phyloP scores from a whole-genome alignment of 2,888 invertebrate species.

The Hemithea aestivaria region DNA sequence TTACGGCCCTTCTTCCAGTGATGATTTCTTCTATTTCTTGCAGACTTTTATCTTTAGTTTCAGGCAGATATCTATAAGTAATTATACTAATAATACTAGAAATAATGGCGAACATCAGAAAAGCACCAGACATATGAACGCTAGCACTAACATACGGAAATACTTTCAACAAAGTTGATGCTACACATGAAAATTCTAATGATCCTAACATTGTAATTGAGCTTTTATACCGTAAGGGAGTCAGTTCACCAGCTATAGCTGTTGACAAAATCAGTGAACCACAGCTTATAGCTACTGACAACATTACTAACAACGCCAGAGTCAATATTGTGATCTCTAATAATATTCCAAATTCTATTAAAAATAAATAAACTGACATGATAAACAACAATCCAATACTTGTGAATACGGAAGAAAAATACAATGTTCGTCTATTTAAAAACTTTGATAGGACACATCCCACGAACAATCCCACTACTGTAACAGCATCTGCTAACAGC shows the following conservation, averaged over 20 bases:
- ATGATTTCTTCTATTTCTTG: conserved; percentile 19
- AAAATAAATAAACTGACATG: conserved; percentile 12
- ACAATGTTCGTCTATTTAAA: conserved; percentile 15
- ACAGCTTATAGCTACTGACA: conserved; percentile 11
- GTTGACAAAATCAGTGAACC: conserved; percentile 10
- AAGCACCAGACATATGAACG: conserved; percentile 1
- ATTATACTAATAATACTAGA: not conserved
- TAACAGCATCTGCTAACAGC: conserved; percentile 31
- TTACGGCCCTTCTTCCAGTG: not conserved
- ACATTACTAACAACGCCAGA: conserved; percentile 4
- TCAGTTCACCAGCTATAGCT: conserved; percentile 9
- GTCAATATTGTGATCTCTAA: conserved; percentile 5
- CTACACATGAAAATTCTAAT: not conserved
- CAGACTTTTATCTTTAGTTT: conserved; percentile 21
- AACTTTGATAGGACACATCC: conserved; percentile 22
- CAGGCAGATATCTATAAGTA: conserved; percentile 6
- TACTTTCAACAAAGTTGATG: conserved; percentile 1
- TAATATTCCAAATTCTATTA: conserved; percentile 5
- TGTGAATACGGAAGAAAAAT: conserved; percentile 1
- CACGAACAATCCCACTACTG: conserved; percentile 25
- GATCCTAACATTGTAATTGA: conserved; percentile 4
- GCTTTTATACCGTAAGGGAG: conserved; percentile 9
- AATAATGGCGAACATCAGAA: not conserved
- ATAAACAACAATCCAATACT: conserved; percentile 4
- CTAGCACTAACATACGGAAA: not conserved